phyloP scores from a whole-genome alignment of 2,888 invertebrate species.

The Clistopyga incitator region DNA sequence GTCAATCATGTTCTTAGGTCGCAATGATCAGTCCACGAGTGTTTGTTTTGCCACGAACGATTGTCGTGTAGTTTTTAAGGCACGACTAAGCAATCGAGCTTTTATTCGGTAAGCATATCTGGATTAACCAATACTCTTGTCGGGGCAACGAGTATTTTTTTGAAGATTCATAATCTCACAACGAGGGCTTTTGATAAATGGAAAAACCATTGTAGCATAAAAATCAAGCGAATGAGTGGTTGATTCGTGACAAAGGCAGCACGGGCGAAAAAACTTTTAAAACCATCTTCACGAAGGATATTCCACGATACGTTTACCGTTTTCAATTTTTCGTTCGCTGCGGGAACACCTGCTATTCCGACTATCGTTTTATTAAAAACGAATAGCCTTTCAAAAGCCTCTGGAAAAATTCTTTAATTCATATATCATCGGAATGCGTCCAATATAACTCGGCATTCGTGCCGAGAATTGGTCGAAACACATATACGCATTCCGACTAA shows the following conservation, averaged over 20 bases:
- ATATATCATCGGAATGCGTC: neutral
- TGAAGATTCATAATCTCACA: neutral
- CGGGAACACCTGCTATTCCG: neutral
- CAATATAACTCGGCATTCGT: neutral
- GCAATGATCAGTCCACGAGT: too few species aligned
- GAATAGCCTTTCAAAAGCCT: neutral
- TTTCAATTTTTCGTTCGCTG: neutral
- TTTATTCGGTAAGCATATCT: too few species aligned
- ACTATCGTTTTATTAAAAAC: neutral
- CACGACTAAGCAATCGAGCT: too few species aligned
- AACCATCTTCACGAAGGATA: neutral
- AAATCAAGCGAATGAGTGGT: neutral
- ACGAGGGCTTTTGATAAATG: neutral
- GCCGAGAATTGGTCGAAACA: neutral
- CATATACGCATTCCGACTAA: neutral
- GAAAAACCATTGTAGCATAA: neutral
- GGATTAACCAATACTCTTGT: neutral
- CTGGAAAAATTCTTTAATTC: neutral
- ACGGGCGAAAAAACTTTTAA: neutral
- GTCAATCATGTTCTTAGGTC: too few species aligned
- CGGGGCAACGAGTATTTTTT: neutral
- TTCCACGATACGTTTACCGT: neutral
- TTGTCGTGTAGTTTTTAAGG: too few species aligned
- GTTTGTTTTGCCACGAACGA: too few species aligned
- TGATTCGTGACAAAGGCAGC: neutral